A percentile compares a stretch with the other conserved stretches of the same genome.
These are phyloP conservation scores for Epistrophe grossulariae DNA, from an alignment of 2,888 invertebrate species.

Conservation along the genomic window DNA sequence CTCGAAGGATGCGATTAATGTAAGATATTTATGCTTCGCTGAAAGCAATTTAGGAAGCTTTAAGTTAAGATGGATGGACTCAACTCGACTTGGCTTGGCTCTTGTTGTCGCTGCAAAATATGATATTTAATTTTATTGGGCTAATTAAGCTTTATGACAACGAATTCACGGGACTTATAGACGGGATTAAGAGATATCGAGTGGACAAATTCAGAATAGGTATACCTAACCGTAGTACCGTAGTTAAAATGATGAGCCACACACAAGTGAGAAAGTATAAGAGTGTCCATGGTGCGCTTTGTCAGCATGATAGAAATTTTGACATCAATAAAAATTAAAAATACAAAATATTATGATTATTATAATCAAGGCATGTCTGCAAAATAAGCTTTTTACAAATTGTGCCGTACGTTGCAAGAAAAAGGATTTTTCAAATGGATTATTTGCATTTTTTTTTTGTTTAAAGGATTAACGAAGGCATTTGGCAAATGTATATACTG, in stretches of 20 bases:
- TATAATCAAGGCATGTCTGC: neutral
- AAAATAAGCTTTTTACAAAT: conserved; percentile 5
- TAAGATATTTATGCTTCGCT: conserved; percentile 46
- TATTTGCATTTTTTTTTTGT: neutral
- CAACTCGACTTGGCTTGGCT: conserved; percentile 20
- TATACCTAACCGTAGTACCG: neutral
- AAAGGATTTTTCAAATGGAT: neutral
- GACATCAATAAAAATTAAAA: conserved; percentile 24
- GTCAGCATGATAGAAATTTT: conserved; percentile 7
- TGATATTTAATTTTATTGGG: conserved; percentile 68
- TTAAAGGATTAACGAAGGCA: neutral
- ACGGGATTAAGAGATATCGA: conserved; percentile 56
- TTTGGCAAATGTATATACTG: neutral
- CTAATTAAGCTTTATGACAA: conserved; percentile 69
- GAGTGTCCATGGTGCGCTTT: neutral
- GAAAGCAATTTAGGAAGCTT: conserved; percentile 49
- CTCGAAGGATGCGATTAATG: conserved; percentile 49
- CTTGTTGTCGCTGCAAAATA: conserved; percentile 52
- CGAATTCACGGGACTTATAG: conserved; percentile 50
- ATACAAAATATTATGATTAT: neutral
- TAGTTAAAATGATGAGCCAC: conserved; percentile 1
- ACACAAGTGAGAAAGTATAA: neutral
- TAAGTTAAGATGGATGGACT: conserved; percentile 55
- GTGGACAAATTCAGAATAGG: conserved; percentile 50
- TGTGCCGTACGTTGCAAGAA: neutral